Base-by-base conservation (phyloP, 2,888 invertebrate species). In the Laspeyria flexula region DNA sequence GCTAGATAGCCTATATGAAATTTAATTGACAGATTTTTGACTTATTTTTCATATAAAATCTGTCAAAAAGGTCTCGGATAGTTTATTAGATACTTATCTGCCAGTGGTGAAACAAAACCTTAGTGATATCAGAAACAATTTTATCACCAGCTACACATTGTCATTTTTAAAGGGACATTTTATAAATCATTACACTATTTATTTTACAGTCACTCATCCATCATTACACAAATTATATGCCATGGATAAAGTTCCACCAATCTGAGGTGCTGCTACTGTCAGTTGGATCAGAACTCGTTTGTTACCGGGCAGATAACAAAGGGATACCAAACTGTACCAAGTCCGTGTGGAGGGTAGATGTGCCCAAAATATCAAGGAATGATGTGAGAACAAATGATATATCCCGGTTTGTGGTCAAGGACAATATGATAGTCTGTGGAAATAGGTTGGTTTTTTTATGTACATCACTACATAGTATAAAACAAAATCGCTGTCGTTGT, bases 381-480 rank as follows among this genome's bases (percentile, higher is more conserved):
- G 91, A 89, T 72, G 74, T 86, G 30, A 77, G 90, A 29, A 92
- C 89, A 12, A 86, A 90, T 83, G 92, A 92, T 63, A 85, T 92
- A 56, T 88, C 90, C 43, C 80, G 90, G 79, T 92, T 92, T 78
- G 58, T 86, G 5, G 45, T 86, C 2, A 86, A 76, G 65, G 74
- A 81, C 41, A 71, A 81, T 56, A 25, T 81, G 1, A 65, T 92
- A 39, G 75, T 81, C 38, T 90, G 90, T 80, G 92, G 90, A 43
- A 92, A 91, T 71, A 90, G 92, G 92, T 92, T 65, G 55, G 66
- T 45, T 21, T 51, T 9, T n/a, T 11, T 11, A 15, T 33, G 13
- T 11, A 21, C 2, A 21, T 21, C 5, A 21, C n/a, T n/a, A n/a
- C n/a, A n/a, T n/a, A n/a, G n/a, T n/a, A n/a, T n/a, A n/a, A n/a